phyloP scores from a whole-genome alignment of 2,113 vertebrate species.

The Pedionomus torquatus region DNA sequence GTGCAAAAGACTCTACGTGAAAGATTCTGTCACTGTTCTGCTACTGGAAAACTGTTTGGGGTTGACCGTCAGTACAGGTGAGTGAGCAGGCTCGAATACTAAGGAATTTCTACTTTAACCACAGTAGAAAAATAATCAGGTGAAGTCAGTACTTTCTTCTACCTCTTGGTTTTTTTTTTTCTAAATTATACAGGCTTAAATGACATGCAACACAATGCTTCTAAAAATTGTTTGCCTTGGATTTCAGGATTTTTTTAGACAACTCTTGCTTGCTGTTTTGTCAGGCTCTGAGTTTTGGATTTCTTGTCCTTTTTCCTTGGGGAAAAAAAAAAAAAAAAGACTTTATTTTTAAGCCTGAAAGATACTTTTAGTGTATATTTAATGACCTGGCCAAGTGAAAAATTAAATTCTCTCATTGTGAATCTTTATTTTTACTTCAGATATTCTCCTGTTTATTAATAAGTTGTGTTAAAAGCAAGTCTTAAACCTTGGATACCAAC shows the following conservation, averaged over 20 bases:
- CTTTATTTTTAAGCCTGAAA: not conserved
- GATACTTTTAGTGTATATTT: not conserved
- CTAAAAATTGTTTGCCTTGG: not conserved
- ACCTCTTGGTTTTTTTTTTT: not conserved
- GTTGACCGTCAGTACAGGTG: slow-evolving; percentile 89
- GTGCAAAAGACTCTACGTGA: slow-evolving; percentile 85
- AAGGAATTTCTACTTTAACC: not conserved
- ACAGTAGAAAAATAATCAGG: not conserved
- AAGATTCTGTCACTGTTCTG: slow-evolving; percentile 80
- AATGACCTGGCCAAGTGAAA: not conserved
- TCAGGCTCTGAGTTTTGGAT: not conserved
- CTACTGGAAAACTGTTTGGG: slow-evolving; percentile 77
- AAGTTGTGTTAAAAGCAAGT: not conserved
- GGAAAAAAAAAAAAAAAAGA: no score
- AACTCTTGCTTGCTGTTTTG: not conserved
- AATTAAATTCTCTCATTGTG: not conserved
- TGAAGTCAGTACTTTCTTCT: not conserved
- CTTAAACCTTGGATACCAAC: not conserved
- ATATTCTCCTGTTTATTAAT: not conserved
- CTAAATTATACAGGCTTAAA: not conserved
- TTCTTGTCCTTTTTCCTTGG: not conserved
- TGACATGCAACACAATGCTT: rapidly evolving
- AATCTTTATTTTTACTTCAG: not conserved
- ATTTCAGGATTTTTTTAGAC: not conserved
- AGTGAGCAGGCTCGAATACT: not conserved